Evolutionary conservation across 1,140 invertebrate genomes (phyloP), one percentile per base, ranked within the genome.

Genomic region (Pseudomyrmex sp.): DNA sequence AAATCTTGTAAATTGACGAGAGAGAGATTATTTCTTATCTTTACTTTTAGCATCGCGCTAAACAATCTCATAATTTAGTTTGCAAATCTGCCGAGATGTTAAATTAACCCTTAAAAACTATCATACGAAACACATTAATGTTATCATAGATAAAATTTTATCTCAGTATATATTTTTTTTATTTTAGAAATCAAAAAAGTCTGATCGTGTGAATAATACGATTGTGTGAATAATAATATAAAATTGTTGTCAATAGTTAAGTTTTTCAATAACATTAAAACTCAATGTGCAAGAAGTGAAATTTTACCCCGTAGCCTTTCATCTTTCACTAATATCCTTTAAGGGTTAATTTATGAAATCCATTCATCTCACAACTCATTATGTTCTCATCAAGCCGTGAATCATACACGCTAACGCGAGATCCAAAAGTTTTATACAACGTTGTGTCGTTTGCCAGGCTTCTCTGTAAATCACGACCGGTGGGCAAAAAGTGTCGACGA

Each of bases 401-500:
- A 79, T 80, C 66, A 65, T 35, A 66, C 54, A 48, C 56, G 54
- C 56, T 70, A 59, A 79, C 20, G 5, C 35, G 58, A 70, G 54
- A 69, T 48, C 15, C 20, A 80, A 70, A 80, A 80, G 72, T 70
- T 59, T 80, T 56, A 80, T 80, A 72, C 70, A 70, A 80, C 35
- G 20, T 59, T 15, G 46, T 50, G 52, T 79, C 66, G 48, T 54
- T n/a, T 18, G 23, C 5, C 35, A 48, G 12, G 73, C 44, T 77
- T 44, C 26, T 15, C 63, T 68, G 7, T 80, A 80, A 80, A 72
- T 80, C 54, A 79, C 76, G 54, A 59, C 52, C 23, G 18, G 20
- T 44, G 48, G 10, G 56, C 35, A 80, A 80, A 76, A 79, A 69
- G 35, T 58, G 52, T 2, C 15, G 54, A 2, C 75, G 50, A 58